Evolutionary conservation across 1,140 invertebrate genomes (phyloP).

Genomic region (Trichonephila clavipes): DNA sequence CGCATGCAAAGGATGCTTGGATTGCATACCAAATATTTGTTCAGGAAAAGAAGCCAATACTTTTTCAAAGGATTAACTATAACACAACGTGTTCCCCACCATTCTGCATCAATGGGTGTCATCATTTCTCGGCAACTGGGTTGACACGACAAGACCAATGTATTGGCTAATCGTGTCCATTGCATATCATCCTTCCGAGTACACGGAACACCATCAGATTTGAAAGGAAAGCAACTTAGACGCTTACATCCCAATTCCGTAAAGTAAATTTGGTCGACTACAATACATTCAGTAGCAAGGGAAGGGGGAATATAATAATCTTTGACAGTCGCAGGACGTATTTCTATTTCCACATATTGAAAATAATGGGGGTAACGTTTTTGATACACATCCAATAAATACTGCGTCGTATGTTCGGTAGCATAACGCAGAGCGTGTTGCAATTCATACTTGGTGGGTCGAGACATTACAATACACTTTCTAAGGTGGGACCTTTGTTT

Average conservation of each 20-base stretch:
- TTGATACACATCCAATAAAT: background rate
- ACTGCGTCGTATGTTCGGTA: background rate
- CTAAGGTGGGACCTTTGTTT: background rate
- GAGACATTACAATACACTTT: background rate
- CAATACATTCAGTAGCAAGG: background rate
- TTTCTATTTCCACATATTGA: background rate
- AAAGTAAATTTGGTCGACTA: background rate
- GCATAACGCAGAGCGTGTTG: background rate
- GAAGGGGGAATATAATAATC: background rate
- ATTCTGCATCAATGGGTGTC: background rate
- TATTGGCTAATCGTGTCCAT: background rate
- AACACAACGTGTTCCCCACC: background rate
- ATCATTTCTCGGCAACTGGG: background rate
- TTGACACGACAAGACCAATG: background rate
- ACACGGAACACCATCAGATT: background rate
- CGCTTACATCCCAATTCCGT: background rate
- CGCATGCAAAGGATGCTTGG: background rate
- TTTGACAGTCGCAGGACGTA: background rate
- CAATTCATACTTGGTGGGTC: background rate
- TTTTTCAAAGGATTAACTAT: background rate
- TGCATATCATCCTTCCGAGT: background rate
- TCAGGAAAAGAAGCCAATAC: background rate
- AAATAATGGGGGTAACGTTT: background rate
- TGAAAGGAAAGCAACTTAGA: background rate
- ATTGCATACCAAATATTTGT: background rate